These are phyloP conservation scores for Heptranchias perlo DNA, from an alignment of 2,113 vertebrate genomes.

Conservation along the genomic window DNA sequence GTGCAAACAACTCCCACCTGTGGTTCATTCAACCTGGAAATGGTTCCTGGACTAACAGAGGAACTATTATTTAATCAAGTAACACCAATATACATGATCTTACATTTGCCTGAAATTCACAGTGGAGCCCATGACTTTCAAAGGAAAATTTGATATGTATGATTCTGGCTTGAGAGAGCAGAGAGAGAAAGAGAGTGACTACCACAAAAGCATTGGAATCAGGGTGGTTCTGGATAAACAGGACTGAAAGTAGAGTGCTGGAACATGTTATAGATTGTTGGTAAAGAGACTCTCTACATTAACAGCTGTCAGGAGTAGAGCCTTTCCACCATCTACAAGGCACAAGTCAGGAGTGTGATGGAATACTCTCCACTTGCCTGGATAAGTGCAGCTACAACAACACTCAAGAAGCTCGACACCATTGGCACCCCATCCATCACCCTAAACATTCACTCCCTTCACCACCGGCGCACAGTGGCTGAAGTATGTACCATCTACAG, in stretches of 20 bases:
- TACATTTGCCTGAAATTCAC: neutral
- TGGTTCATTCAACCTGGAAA: slow-evolving; percentile 9
- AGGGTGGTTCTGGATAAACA: neutral
- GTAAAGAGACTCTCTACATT: neutral
- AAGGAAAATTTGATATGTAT: neutral
- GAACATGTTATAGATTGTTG: neutral
- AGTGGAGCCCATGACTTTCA: neutral
- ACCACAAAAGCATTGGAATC: neutral
- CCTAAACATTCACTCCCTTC: too few relatives aligned
- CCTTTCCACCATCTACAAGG: too few relatives aligned
- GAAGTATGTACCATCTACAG: too few relatives aligned
- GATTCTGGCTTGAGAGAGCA: neutral
- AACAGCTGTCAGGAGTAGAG: neutral
- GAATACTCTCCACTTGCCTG: too few relatives aligned
- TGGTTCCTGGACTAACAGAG: neutral
- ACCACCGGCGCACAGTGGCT: too few relatives aligned
- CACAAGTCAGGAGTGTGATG: too few relatives aligned
- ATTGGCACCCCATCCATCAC: too few relatives aligned
- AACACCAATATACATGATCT: neutral
- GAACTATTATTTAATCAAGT: slow-evolving; percentile 25
- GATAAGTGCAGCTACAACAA: too few relatives aligned
- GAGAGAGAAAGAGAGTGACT: neutral
- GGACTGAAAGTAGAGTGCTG: neutral
- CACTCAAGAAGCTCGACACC: too few relatives aligned
- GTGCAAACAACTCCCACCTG: slow-evolving; percentile 26